Evolutionary conservation across 2,888 invertebrate genomes (phyloP).

Genomic region (Macrosiphum euphorbiae): DNA sequence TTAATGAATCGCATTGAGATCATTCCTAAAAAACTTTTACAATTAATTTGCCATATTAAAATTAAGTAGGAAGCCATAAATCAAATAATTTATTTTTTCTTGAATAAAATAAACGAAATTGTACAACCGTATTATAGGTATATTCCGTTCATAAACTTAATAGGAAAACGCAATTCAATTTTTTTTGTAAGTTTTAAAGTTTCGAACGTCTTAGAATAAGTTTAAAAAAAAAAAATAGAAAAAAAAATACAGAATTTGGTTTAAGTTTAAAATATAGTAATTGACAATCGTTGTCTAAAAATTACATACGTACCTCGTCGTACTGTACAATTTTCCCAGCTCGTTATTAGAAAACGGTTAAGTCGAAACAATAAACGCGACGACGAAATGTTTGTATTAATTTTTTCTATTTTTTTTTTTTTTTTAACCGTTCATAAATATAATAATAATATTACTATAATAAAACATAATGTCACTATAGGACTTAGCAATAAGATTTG

Average conservation of each 20-base stretch:
- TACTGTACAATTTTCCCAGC: neutral
- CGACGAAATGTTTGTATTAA: neutral
- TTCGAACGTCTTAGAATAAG: neutral
- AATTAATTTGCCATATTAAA: too few relatives aligned
- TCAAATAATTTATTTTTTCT: neutral
- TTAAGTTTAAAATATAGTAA: neutral
- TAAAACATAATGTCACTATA: neutral
- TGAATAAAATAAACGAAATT: neutral
- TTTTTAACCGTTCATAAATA: neutral
- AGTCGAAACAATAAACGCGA: neutral
- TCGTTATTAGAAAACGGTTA: neutral
- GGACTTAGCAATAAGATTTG: slow-evolving; percentile 21
- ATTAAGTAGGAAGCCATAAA: too few relatives aligned
- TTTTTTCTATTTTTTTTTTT: neutral
- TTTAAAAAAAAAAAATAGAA: neutral
- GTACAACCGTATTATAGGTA: neutral
- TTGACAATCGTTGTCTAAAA: neutral
- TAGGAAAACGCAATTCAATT: too few relatives aligned
- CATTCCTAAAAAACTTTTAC: neutral
- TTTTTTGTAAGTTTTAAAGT: neutral
- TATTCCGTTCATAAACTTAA: neutral
- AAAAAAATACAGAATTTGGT: neutral
- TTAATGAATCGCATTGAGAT: neutral
- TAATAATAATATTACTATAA: neutral
- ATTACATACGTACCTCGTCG: neutral